These are phyloP conservation scores for Agrochola litura DNA, from an alignment of 2,888 invertebrate species.

Conservation along the genomic window DNA sequence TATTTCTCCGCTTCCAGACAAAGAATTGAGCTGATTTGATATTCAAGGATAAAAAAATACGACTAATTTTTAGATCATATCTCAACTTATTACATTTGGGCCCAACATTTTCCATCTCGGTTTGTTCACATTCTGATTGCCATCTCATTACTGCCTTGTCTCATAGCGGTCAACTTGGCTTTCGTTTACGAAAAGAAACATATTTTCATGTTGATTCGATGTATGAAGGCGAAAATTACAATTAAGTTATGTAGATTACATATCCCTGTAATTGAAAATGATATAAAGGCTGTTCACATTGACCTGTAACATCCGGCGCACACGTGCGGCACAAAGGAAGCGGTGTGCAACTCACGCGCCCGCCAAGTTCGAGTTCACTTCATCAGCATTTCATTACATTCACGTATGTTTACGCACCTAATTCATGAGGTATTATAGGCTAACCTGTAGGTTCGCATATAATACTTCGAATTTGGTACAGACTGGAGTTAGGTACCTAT, in stretches of 20 bases:
- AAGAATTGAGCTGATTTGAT: no score
- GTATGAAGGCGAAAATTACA: background rate
- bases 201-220: background rate
- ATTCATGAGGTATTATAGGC: constrained; percentile 3
- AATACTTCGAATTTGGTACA: no score
- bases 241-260: constrained; percentile 35
- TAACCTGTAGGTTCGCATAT: background rate
- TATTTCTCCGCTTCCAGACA: no score
- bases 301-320: constrained; percentile 49
- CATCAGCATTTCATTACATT: constrained; percentile 26
- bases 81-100: no score
- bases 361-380: constrained; percentile 51
- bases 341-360: constrained; percentile 30
- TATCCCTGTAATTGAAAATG: constrained; percentile 6
- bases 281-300: constrained; percentile 27
- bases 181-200: background rate
- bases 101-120: no score
- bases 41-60: no score
- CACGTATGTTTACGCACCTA: constrained; percentile 8
- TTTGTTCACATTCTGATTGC: no score
- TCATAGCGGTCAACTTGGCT: background rate
- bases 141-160: no score
- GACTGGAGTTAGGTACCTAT: no score
- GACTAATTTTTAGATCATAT: no score
- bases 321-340: constrained; percentile 33